phyloP scores from a whole-genome alignment of 2,113 vertebrate species.

The Mesocricetus auratus region DNA sequence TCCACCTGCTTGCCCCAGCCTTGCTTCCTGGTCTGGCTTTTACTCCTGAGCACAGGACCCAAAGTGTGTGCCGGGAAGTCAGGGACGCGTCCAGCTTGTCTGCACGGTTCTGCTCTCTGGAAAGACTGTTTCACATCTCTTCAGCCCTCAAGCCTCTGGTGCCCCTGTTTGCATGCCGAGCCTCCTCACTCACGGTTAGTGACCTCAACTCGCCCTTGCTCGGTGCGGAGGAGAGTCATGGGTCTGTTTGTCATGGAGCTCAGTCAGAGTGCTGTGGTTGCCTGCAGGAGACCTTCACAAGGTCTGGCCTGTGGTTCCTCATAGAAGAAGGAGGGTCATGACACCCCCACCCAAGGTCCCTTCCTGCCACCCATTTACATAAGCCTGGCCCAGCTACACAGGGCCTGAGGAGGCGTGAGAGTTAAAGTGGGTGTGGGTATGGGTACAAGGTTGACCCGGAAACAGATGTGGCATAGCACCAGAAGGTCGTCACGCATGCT shows the following conservation, averaged over 20 bases:
- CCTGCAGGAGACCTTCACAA: not conserved
- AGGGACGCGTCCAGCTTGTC: rapidly evolving
- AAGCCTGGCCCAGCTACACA: not conserved
- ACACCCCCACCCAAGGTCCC: not conserved
- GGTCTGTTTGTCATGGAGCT: not conserved
- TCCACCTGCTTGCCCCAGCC: rapidly evolving
- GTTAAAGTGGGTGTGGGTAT: not conserved
- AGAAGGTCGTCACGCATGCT: not conserved
- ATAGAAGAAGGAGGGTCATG: not conserved
- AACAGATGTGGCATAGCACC: not conserved
- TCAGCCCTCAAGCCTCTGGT: rapidly evolving
- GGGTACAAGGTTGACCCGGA: not conserved
- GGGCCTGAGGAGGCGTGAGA: not conserved
- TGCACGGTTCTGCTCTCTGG: too few species aligned
- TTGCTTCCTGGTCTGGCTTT: not conserved
- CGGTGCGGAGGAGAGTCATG: rapidly evolving
- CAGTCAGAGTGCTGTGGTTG: not conserved
- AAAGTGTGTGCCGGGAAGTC: not conserved
- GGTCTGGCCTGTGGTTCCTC: not conserved
- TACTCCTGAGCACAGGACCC: not conserved
- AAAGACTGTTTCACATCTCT: not conserved
- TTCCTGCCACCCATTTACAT: not conserved
- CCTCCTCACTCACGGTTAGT: not conserved
- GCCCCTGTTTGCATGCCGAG: rapidly evolving
- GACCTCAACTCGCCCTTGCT: not conserved